Conservation (phyloP, 2,888 invertebrate species). For the Brassicogethes aeneus region DNA sequence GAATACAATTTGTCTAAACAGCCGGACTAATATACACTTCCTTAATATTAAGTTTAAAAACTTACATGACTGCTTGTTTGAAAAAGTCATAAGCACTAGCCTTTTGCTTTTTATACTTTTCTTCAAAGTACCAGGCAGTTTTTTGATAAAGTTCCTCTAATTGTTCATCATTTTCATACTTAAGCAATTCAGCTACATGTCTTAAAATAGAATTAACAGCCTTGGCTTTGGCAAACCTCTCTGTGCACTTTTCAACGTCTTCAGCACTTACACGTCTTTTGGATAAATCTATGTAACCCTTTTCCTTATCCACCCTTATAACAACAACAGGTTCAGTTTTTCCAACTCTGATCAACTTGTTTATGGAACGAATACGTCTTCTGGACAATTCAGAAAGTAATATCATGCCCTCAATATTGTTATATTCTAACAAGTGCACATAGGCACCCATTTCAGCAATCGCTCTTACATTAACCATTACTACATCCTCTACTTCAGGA, state of each 20-base stretch:
- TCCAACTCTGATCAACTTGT: conserved; percentile 97
- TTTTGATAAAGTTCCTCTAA: conserved; percentile 91
- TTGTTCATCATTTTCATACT: conserved; percentile 85
- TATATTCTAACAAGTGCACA: conserved; percentile 94
- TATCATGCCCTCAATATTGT: conserved; percentile 99
- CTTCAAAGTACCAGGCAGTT: conserved; percentile 98
- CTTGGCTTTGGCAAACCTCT: conserved; percentile 96
- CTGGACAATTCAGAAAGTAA: conserved; percentile 94
- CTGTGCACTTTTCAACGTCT: conserved; percentile 97
- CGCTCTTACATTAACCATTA: conserved; percentile 96
- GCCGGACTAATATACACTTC: too few species aligned
- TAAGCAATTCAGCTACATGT: conserved; percentile 91
- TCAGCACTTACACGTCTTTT: conserved; percentile 97
- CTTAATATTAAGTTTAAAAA: conserved; percentile 6
- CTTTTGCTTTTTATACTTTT: conserved; percentile 90
- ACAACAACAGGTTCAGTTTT: conserved; percentile 99
- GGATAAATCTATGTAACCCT: conserved; percentile 99
- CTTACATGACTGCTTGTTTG: conserved; percentile 78
- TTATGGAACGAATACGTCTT: conserved; percentile 97
- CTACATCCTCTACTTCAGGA: conserved; percentile 98
- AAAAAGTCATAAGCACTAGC: conserved; percentile 97
- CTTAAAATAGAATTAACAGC: conserved; percentile 96
- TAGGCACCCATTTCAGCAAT: conserved; percentile 99
- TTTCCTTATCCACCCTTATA: conserved; percentile 98
- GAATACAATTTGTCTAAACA: too few species aligned